Evolutionary conservation across 2,888 invertebrate genomes (phyloP).

Genomic region (Brachyptera risi): DNA sequence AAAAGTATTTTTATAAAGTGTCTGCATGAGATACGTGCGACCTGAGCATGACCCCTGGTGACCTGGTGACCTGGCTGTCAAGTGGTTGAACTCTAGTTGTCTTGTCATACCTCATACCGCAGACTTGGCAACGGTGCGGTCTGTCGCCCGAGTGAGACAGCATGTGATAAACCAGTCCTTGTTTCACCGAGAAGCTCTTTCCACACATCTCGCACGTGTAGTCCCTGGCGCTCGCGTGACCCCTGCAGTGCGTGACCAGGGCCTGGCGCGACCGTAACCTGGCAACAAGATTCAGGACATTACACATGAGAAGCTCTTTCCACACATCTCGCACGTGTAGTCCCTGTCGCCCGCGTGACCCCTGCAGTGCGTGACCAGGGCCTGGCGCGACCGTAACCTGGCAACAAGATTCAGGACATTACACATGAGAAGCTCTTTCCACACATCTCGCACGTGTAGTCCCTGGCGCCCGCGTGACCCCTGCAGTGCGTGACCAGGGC

Average conservation of each 20-base stretch:
- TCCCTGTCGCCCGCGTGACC: conserved; percentile 39
- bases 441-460: conserved; percentile 40
- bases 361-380: conserved; percentile 36
- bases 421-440: conserved; percentile 39
- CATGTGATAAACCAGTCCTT: conserved; percentile 37
- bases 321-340: conserved; percentile 40
- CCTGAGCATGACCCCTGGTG: no score
- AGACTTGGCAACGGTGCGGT: conserved; percentile 35
- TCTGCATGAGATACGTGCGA: no score
- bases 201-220: conserved; percentile 40
- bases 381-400: conserved; percentile 37
- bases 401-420: no score
- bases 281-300: conserved; percentile 5
- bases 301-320: conserved; percentile 40
- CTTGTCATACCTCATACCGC: conserved; percentile 35
- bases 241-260: conserved; percentile 36
- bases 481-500: conserved; percentile 36
- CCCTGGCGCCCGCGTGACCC: conserved; percentile 38
- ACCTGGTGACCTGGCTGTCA: no score
- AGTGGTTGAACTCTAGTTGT: no score
- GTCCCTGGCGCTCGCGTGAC: conserved; percentile 39
- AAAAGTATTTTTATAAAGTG: no score
- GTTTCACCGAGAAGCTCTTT: conserved; percentile 39
- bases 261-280: conserved; percentile 38
- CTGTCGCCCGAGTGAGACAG: conserved; percentile 36